A percentile compares a stretch with the other conserved stretches of the same genome.
phyloP scores from a whole-genome alignment of 2,797 vertebrate species.

The Oreochromis mossambicus region DNA sequence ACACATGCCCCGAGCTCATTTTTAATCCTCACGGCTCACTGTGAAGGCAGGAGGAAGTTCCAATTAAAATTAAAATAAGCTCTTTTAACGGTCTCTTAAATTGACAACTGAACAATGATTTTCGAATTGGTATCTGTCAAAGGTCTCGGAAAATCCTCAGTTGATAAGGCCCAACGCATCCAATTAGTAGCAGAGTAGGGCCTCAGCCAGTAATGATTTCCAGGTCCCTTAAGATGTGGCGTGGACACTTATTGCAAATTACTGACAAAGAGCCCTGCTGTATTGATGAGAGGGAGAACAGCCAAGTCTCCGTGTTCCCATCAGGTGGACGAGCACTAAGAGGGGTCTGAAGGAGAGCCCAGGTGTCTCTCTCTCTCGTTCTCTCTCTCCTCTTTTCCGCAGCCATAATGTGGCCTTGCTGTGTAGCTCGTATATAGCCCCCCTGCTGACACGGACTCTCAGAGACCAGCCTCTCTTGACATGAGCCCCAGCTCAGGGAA shows the following conservation, averaged over 20 bases:
- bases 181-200: slow-evolving; percentile 93
- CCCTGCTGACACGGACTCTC: slow-evolving; percentile 57
- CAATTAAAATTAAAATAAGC: slow-evolving; percentile 98
- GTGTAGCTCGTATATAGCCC: slow-evolving; percentile 36
- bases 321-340: slow-evolving; percentile 86
- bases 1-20: slow-evolving; percentile 40
- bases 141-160: slow-evolving; percentile 94
- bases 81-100: slow-evolving; percentile 99
- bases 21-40: slow-evolving; percentile 62
- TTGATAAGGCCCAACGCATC: slow-evolving; percentile 99
- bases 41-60: slow-evolving; percentile 82
- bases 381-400: slow-evolving; percentile 16
- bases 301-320: slow-evolving; percentile 84
- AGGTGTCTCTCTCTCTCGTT: slow-evolving; percentile 21
- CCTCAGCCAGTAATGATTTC: slow-evolving; percentile 96
- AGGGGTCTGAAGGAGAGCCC: slow-evolving; percentile 49
- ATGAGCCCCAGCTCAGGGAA: slow-evolving; percentile 54
- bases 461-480: slow-evolving; percentile 63
- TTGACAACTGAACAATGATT: slow-evolving; percentile 99
- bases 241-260: slow-evolving; percentile 99
- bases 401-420: slow-evolving; percentile 50
- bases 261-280: slow-evolving; percentile 95
- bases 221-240: slow-evolving; percentile 89
- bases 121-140: slow-evolving; percentile 99
- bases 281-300: slow-evolving; percentile 91